Base-by-base conservation (phyloP, 2,113 vertebrate genomes). In the Aspiorhynchus laticeps region DNA sequence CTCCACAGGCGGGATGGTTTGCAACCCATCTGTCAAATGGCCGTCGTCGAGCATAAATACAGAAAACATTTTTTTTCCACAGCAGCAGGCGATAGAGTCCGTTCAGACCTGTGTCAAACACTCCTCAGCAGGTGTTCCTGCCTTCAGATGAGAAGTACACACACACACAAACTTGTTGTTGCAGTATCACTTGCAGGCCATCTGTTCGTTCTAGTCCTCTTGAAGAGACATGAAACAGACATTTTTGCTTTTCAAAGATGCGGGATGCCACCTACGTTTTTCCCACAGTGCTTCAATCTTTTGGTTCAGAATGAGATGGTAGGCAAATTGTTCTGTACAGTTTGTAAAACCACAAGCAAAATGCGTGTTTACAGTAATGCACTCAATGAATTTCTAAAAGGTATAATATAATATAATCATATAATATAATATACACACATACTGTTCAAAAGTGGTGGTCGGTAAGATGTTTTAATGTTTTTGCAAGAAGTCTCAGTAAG, bases 101-200 rank as follows among this genome's bases (percentile, higher is more conserved):
- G 77, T 61, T 75, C 73, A 85, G 51, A 26, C 77, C 59, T 26
- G 78, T 81, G 83, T 81, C 61, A 81, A 88, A 76, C 78, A 81
- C 56, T 51, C 56, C 74, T 48, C 77, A 69, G 78, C 83, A 85
- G 83, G 78, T 75, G 76, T 41, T 65, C 51, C 36, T 69, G 78
- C 33, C n/a, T 31, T 65, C 21, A 26, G 19, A 59, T n/a, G 67
- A 51, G 71, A 73, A 75, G 46, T 7, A 69, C 85, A 75, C 77
- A 82, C 53, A 76, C 80, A 75, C 78, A 51, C 85, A 46, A 28
- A 74, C n/a, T n/a, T n/a, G 53, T 86, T 83, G 80, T 61, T 83
- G 80, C 79, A 65, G 59, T 73, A 63, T 88, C 74, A 83, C 84
- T 82, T 73, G 63, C 84, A 86, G 80, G 85, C 88, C 88, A 88